These are phyloP conservation scores for Morinoia aosen DNA, from an alignment of 2,888 invertebrate genomes.

Conservation along the genomic window DNA sequence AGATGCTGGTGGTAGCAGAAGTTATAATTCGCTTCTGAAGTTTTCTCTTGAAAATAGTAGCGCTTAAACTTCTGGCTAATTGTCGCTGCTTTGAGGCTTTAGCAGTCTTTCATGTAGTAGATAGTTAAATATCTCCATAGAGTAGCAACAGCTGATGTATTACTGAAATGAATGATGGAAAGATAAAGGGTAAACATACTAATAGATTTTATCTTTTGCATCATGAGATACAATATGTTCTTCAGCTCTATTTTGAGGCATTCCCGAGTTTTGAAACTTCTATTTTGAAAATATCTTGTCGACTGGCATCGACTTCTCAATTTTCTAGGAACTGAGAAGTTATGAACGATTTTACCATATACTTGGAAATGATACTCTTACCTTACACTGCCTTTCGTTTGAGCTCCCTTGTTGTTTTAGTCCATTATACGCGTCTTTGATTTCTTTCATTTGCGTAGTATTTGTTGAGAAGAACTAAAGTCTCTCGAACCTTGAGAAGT, in stretches of 20 bases:
- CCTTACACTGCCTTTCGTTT: not conserved
- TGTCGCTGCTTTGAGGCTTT: not conserved
- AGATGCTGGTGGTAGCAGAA: not conserved
- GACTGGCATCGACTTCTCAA: not conserved
- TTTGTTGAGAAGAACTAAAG: not conserved
- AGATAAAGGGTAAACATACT: not conserved
- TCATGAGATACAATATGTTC: not conserved
- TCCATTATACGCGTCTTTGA: not conserved
- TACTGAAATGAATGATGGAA: not conserved
- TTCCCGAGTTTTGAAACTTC: not conserved
- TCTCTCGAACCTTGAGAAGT: not conserved
- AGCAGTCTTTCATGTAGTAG: not conserved
- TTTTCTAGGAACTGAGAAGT: not conserved
- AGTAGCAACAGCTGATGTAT: not conserved
- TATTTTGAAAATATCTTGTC: not conserved
- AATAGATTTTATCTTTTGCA: not conserved
- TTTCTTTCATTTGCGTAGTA: not conserved
- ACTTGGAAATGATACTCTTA: not conserved
- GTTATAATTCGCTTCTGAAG: not conserved
- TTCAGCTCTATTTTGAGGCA: not conserved
- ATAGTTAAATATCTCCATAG: not conserved
- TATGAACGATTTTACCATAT: not conserved
- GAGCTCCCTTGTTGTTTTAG: not conserved
- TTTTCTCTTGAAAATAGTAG: not conserved
- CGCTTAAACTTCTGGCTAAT: not conserved